These are phyloP conservation scores for Thunnus maccoyii DNA, from an alignment of 2,113 vertebrate species.

Conservation along the genomic window DNA sequence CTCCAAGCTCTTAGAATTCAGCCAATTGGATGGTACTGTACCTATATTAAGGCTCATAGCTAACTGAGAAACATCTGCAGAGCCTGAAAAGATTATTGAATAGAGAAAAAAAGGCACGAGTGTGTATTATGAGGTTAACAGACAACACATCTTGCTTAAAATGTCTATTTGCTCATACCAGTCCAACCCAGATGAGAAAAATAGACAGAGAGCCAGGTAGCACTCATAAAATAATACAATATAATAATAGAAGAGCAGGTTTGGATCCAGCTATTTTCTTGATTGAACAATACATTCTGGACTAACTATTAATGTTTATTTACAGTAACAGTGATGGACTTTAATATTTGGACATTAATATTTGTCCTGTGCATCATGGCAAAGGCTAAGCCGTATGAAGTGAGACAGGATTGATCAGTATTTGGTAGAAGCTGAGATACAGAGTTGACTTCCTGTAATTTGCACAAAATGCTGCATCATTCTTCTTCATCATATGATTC, in stretches of 20 bases:
- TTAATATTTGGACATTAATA: neutral
- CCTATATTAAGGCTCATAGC: neutral
- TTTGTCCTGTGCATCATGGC: neutral
- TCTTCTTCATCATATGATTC: no score
- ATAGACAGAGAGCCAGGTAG: neutral
- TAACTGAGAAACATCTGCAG: neutral
- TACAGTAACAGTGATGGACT: neutral
- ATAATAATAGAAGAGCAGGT: neutral
- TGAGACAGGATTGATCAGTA: neutral
- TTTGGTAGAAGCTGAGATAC: neutral
- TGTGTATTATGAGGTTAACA: neutral
- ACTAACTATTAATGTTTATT: neutral
- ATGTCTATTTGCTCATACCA: constrained; percentile 12
- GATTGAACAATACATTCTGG: neutral
- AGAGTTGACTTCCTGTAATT: neutral
- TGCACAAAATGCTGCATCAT: no score
- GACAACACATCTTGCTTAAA: neutral
- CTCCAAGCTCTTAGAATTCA: neutral
- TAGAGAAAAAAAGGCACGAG: neutral
- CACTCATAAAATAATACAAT: neutral
- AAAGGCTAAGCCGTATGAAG: neutral
- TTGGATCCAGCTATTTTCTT: neutral
- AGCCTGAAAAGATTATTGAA: neutral
- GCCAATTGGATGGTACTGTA: no score
- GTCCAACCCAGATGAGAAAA: neutral